Evolutionary conservation across 2,113 vertebrate genomes (phyloP).

Genomic region (Python bivittatus): DNA sequence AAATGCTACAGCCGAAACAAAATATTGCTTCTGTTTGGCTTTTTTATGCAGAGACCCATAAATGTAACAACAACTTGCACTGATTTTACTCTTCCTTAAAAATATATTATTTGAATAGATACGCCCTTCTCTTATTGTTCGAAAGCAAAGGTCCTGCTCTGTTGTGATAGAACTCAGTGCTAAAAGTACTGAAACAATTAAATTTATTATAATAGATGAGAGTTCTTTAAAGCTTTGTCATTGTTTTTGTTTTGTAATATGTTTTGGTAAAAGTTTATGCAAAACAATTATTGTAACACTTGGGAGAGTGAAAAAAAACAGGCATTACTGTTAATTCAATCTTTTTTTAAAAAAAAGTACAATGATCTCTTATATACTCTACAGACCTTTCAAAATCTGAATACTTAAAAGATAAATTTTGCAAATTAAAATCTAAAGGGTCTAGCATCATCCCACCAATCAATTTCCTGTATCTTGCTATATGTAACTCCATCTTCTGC

Average conservation of each 20-base stretch:
- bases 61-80: constrained; percentile 41
- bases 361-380: background rate
- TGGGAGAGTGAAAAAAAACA: background rate
- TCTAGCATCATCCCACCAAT: background rate
- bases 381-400: background rate
- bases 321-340: background rate
- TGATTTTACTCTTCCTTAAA: background rate
- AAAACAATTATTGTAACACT: background rate
- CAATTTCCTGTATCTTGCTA: background rate
- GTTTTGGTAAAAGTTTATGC: background rate
- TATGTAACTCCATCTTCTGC: background rate
- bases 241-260: background rate
- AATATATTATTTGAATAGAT: constrained; percentile 9
- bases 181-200: background rate
- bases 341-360: background rate
- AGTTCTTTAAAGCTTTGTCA: background rate
- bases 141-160: constrained; percentile 39
- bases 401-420: background rate
- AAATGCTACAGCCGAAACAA: constrained; percentile 50
- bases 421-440: background rate
- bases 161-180: constrained; percentile 49
- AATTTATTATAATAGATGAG: background rate
- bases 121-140: constrained; percentile 33
- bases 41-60: background rate
- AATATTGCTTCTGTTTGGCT: background rate